These are phyloP conservation scores for Hypsibius dujardini DNA, from an alignment of 1,140 invertebrate species.

Conservation along the genomic window DNA sequence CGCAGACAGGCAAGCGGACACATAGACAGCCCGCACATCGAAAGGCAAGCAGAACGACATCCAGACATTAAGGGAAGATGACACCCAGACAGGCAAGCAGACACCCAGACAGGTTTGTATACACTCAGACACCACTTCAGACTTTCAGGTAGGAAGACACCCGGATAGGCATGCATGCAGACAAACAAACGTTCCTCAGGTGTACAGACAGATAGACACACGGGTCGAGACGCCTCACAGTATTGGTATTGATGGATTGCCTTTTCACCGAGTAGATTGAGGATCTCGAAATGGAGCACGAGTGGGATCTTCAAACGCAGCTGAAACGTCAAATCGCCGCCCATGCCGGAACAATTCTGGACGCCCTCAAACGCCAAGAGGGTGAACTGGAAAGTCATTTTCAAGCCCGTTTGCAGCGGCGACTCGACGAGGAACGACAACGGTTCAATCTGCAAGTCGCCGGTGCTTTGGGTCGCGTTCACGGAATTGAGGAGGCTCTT, in stretches of 20 bases:
- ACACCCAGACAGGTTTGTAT: too few relatives aligned
- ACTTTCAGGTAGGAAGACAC: too few relatives aligned
- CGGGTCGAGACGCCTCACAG: too few relatives aligned
- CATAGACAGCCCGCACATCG: too few relatives aligned
- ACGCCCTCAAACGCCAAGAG: conserved; percentile 51
- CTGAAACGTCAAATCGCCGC: conserved; percentile 59
- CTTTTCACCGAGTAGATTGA: conserved; percentile 36
- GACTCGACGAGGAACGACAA: conserved; percentile 48
- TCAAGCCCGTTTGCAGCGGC: conserved; percentile 37
- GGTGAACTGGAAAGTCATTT: conserved; percentile 42
- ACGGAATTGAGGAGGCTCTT: conserved; percentile 67
- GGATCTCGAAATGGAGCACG: conserved; percentile 44
- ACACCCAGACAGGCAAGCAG: too few relatives aligned
- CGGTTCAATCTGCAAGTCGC: conserved; percentile 56
- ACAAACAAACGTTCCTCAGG: too few relatives aligned
- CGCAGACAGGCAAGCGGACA: too few relatives aligned
- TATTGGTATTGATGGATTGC: background rate
- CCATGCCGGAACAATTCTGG: conserved; percentile 59
- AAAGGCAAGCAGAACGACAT: too few relatives aligned
- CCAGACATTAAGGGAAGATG: too few relatives aligned
- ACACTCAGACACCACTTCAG: too few relatives aligned
- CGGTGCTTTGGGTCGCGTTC: conserved; percentile 56
- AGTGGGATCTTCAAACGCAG: conserved; percentile 53
- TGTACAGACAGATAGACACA: too few relatives aligned
- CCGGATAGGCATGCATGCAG: too few relatives aligned